Conservation (phyloP, 2,888 invertebrate species). For the Cosmia pyralina region DNA sequence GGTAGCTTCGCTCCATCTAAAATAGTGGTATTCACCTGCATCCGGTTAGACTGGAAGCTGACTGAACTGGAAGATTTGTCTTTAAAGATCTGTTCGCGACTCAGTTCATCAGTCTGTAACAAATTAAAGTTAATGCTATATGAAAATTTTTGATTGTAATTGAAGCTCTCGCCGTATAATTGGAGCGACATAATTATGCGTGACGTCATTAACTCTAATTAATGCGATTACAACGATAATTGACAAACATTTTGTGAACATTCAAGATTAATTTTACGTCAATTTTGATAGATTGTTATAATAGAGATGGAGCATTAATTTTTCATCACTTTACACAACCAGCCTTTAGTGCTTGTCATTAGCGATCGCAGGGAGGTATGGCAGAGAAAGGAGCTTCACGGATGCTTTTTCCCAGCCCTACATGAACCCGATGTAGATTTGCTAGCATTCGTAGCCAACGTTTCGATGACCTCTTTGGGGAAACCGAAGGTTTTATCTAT, state of each 20-base stretch:
- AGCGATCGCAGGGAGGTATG: no score
- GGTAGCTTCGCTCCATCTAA: no score
- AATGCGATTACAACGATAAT: constrained; percentile 43
- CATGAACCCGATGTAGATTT: no score
- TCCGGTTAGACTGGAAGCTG: no score
- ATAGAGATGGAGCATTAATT: neutral
- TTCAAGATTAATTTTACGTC: constrained; percentile 17
- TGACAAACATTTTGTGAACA: constrained; percentile 34
- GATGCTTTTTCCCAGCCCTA: no score
- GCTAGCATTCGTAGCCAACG: no score
- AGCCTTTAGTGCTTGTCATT: no score
- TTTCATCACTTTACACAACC: neutral
- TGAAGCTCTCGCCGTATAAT: constrained; percentile 36
- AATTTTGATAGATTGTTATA: constrained; percentile 15
- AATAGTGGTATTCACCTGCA: no score
- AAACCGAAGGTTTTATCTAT: no score
- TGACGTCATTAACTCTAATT: constrained; percentile 34
- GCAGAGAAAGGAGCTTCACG: no score
- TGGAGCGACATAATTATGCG: constrained; percentile 29
- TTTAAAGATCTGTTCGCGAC: neutral
- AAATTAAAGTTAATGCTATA: constrained; percentile 27
- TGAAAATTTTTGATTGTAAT: constrained; percentile 33
- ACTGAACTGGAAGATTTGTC: no score
- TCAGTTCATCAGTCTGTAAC: neutral
- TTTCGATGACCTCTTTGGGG: no score